Evolutionary conservation across 2,113 vertebrate genomes (phyloP).

Genomic region (Dicerorhinus sumatrensis): DNA sequence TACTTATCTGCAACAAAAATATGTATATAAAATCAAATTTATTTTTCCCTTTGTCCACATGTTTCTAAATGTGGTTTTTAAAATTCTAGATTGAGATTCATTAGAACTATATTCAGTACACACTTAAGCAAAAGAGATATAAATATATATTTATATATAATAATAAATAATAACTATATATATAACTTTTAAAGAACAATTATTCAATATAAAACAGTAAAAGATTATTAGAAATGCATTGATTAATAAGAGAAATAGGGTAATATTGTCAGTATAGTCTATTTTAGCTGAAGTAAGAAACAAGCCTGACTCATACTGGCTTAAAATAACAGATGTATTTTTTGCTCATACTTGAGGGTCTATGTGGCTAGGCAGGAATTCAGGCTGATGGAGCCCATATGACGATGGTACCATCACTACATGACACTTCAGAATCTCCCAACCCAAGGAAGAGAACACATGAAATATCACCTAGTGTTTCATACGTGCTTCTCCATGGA

Average conservation of each 20-base stretch:
- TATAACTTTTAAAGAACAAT: background rate
- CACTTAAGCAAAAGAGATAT: background rate
- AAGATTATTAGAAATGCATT: background rate
- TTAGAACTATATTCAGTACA: background rate
- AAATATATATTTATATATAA: rapidly evolving
- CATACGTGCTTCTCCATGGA: background rate
- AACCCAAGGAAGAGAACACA: background rate
- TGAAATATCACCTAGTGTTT: rapidly evolving
- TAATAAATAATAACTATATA: too few species aligned
- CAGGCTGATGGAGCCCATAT: background rate
- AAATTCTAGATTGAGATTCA: background rate
- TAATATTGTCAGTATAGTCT: rapidly evolving
- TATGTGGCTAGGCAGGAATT: rapidly evolving
- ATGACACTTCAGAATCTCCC: rapidly evolving
- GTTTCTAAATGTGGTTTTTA: background rate
- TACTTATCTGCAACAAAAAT: background rate
- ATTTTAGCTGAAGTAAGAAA: too few species aligned
- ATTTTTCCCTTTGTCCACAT: background rate
- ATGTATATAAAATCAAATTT: background rate
- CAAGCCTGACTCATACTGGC: too few species aligned
- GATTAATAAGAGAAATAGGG: background rate
- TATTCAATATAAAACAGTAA: background rate
- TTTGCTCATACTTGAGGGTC: background rate
- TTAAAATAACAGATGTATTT: rapidly evolving
- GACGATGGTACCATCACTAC: rapidly evolving